Base-by-base conservation (phyloP, 1,140 invertebrate genomes). In the Drosophila punjabiensis region DNA sequence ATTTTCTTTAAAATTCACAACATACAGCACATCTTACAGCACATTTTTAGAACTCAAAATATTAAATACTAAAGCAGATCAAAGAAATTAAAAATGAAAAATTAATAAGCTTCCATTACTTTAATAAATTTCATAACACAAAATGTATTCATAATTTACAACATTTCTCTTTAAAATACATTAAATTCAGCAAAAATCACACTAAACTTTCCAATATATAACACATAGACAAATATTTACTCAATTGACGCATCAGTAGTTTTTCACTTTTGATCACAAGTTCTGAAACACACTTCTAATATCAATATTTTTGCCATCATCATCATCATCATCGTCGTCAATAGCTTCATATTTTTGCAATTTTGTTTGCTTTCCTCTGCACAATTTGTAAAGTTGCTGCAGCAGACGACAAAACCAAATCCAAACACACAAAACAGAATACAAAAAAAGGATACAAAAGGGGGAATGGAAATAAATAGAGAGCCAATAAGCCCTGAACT, bases 331-430 rank as follows among this genome's bases (percentile, higher is more conserved):
- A 88, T 74, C 84, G 83, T 64, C 77, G 74, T 73, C 67, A 37
- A 65, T 60, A 20, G 30, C 37, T 70, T 67, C 82, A 90, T 82
- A 82, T 77, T 90, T 89, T 85, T 73, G 59, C 79, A 73, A 69
- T 90, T 90, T 73, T 82, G 75, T 73, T 80, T 90, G 70, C 75
- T 65, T 68, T 81, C 28, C 69, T 71, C 53, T 76, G 53, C 48
- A 66, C 82, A 90, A 82, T 82, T 89, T 90, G 82, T 90, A 90
- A 82, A 91, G 84, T 90, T 90, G 65, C 69, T 64, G 71, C 65
- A 79, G 48, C 76, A 79, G 79, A 79, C 45, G 62, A 66, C 67
- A 79, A 81, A 81, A 66, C 65, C 20, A 63, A 79, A 77, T 39
- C 43, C 45, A 32, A 52, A 64, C 61, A 71, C 60, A 79, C 63